Base-by-base conservation (phyloP, 2,888 invertebrate genomes). In the Lasioglossum zephyrum region DNA sequence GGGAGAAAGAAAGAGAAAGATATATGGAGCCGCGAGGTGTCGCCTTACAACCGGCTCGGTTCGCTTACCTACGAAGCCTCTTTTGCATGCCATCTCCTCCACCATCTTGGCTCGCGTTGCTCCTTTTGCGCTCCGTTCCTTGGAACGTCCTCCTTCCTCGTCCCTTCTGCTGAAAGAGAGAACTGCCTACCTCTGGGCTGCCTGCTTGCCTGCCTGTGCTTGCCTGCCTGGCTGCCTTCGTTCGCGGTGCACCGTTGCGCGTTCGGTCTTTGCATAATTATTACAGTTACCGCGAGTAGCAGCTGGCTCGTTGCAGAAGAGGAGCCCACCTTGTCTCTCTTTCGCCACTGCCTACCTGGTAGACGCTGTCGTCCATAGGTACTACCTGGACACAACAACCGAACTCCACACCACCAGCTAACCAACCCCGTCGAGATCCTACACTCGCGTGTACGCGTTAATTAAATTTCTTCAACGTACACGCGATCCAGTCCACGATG, bases 1-100 rank as follows among this genome's bases (percentile, higher is more conserved):
- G 85, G 87, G 87, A 85, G 90, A 88, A 80, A 88, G 82, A 88
- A 88, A 83, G 88, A 92, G 90, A 91, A 90, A 92, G 91, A 92
- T 93, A 92, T 93, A 92, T 92, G 92, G 92, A 93, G 92, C 92
- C 92, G 90, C 91, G 93, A 94, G 95, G 95, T 95, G 95, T 95
- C 95, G 94, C 93, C 94, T 95, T 95, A 95, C 95, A 95, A 95
- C 95, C 95, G 95, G 94, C 95, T 95, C 93, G 93, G 93, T 94
- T 93, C 93, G 92, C 93, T 94, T 93, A 93, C 93, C 93, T 93
- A 93, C 93, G 93, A 93, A 94, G 94, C 93, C 94, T 94, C 93
- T 93, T 95, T 95, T 95, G 95, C 95, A 95, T 95, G 93, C 95
- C 95, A 95, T 95, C 95, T 95, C 92, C 93, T 94, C 93, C 94